A percentile compares a stretch with the other conserved stretches of the same genome.
Conservation (phyloP, 2,113 vertebrate species). For the Neomonachus schauinslandi region DNA sequence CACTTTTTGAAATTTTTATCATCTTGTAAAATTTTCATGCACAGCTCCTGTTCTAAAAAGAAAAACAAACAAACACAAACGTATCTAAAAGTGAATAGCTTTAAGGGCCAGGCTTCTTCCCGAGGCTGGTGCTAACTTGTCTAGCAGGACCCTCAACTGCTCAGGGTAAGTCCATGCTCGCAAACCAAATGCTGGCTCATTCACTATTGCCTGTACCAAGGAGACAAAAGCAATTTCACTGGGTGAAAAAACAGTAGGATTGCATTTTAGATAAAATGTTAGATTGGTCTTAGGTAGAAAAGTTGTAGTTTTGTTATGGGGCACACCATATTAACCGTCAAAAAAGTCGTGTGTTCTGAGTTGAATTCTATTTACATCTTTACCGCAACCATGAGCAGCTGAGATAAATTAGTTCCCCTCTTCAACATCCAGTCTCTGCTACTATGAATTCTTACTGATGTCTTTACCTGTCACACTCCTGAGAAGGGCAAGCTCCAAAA, state of each 20-base stretch:
- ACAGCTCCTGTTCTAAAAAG: background rate
- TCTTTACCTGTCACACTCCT: background rate
- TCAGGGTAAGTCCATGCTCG: accelerated
- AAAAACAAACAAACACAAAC: background rate
- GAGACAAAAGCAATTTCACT: background rate
- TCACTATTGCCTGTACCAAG: accelerated
- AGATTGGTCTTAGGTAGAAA: too few relatives aligned
- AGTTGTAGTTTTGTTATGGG: background rate
- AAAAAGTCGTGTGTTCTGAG: background rate
- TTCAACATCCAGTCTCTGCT: background rate
- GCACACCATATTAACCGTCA: background rate
- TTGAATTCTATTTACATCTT: background rate
- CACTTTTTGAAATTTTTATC: background rate
- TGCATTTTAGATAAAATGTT: background rate
- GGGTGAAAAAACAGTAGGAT: background rate
- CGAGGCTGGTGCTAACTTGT: too few relatives aligned
- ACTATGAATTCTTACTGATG: too few relatives aligned
- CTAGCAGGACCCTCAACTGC: accelerated
- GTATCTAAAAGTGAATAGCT: too few relatives aligned
- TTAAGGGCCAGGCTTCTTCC: background rate
- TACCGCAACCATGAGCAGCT: background rate
- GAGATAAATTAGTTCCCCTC: too few relatives aligned
- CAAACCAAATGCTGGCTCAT: background rate
- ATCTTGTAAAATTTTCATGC: background rate
- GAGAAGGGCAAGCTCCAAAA: accelerated